These are phyloP conservation scores for Uria lomvia DNA, from an alignment of 2,113 vertebrate genomes.

Conservation along the genomic window DNA sequence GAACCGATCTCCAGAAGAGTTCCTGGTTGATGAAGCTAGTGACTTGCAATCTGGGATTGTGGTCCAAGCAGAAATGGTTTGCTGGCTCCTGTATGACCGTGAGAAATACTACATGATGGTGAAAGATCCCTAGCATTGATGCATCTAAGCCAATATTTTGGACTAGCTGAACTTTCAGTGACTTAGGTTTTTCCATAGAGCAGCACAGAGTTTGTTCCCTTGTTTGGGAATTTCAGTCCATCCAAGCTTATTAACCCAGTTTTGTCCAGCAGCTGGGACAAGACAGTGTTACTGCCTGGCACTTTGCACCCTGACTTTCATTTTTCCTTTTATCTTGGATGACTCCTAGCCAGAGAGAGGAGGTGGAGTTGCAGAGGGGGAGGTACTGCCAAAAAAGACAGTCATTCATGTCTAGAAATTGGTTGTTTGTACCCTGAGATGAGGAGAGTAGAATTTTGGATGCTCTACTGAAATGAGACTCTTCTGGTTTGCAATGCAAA, in stretches of 20 bases:
- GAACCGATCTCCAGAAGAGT: fast-evolving
- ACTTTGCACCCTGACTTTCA: background rate
- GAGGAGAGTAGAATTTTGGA: background rate
- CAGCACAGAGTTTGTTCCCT: background rate
- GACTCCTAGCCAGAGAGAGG: background rate
- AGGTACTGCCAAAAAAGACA: background rate
- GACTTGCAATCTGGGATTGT: background rate
- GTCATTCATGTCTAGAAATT: background rate
- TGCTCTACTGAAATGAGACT: background rate
- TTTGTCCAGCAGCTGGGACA: background rate
- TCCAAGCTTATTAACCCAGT: background rate
- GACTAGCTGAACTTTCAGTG: background rate
- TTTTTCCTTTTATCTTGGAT: background rate
- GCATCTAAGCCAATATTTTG: fast-evolving
- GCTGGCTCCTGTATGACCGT: background rate
- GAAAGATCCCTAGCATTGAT: background rate
- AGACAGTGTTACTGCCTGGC: background rate
- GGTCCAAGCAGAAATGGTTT: background rate
- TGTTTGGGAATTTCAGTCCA: background rate
- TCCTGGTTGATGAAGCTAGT: fast-evolving
- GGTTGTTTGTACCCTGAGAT: background rate
- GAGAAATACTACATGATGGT: fast-evolving
- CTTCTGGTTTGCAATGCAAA: background rate
- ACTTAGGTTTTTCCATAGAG: background rate
- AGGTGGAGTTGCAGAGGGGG: background rate